Evolutionary conservation across 1,140 invertebrate genomes (phyloP).

Genomic region (Drosophila persimilis): DNA sequence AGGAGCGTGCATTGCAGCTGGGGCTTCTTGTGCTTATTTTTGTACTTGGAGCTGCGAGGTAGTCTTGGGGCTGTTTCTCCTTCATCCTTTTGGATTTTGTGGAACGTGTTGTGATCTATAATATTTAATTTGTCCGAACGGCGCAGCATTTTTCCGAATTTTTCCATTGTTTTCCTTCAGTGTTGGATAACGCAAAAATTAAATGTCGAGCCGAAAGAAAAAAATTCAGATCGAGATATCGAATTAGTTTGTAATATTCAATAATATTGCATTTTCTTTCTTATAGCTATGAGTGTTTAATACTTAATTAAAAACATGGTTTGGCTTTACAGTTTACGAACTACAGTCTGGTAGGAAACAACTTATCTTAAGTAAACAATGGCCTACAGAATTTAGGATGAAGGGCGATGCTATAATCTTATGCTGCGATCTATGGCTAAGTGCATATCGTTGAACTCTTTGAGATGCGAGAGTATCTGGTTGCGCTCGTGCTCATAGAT

Average conservation of each 20-base stretch:
- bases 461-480: conserved; percentile 59
- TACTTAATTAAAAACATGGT: conserved; percentile 44
- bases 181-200: conserved; percentile 14
- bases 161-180: neutral
- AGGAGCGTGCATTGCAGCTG: conserved; percentile 39
- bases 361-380: conserved; percentile 13
- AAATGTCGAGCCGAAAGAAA: neutral
- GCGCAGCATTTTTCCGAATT: conserved; percentile 27
- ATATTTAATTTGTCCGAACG: conserved; percentile 54
- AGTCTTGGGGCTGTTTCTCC: neutral
- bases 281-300: conserved; percentile 29
- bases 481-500: conserved; percentile 59
- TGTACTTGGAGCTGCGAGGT: conserved; percentile 65
- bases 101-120: conserved; percentile 42
- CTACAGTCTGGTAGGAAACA: conserved; percentile 5
- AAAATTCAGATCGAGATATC: neutral
- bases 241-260: neutral
- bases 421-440: conserved; percentile 67
- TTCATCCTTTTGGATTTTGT: conserved; percentile 24
- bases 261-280: neutral
- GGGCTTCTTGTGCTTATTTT: conserved; percentile 49
- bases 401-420: conserved; percentile 47
- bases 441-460: conserved; percentile 67
- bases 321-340: conserved; percentile 39
- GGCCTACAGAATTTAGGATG: neutral